These are phyloP conservation scores for Labroides dimidiatus DNA, from an alignment of 2,797 vertebrate species.

Conservation along the genomic window DNA sequence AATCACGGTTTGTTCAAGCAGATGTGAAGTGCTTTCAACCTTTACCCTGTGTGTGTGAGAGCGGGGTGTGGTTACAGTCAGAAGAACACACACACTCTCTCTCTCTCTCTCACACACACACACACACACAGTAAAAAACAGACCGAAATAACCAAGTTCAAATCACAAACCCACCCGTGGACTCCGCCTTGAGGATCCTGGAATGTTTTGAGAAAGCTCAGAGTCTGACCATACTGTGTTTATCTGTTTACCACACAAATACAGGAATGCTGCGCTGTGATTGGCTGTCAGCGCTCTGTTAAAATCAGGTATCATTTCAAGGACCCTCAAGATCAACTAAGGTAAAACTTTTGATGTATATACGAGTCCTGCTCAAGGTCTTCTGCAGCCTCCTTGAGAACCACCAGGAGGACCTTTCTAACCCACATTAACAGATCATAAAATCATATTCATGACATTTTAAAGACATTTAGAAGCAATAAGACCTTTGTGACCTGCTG, in stretches of 20 bases:
- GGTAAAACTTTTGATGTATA: background rate
- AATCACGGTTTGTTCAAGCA: conserved; percentile 1
- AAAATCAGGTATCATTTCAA: background rate
- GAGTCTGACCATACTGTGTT: background rate
- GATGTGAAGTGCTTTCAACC: conserved; percentile 20
- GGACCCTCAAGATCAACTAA: background rate
- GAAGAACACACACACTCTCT: background rate
- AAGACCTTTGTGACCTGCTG: background rate
- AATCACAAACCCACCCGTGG: conserved; percentile 18
- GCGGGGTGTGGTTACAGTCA: conserved; percentile 31
- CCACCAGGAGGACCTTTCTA: background rate
- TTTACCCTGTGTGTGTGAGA: conserved; percentile 35
- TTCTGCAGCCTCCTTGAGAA: background rate
- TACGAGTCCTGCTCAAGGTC: background rate
- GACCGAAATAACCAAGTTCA: conserved; percentile 35
- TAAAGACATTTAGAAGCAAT: no score
- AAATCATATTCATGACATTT: background rate
- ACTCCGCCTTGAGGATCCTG: conserved; percentile 26
- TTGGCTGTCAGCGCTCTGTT: conserved; percentile 1
- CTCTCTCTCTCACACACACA: background rate
- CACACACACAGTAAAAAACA: background rate
- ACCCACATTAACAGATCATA: background rate
- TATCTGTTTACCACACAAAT: conserved; percentile 3
- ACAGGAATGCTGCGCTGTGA: conserved; percentile 11
- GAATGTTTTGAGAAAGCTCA: conserved; percentile 30